Evolutionary conservation across 2,888 invertebrate species (phyloP), one percentile per base, ranked within the genome.

Genomic region (Nasonia oneida): DNA sequence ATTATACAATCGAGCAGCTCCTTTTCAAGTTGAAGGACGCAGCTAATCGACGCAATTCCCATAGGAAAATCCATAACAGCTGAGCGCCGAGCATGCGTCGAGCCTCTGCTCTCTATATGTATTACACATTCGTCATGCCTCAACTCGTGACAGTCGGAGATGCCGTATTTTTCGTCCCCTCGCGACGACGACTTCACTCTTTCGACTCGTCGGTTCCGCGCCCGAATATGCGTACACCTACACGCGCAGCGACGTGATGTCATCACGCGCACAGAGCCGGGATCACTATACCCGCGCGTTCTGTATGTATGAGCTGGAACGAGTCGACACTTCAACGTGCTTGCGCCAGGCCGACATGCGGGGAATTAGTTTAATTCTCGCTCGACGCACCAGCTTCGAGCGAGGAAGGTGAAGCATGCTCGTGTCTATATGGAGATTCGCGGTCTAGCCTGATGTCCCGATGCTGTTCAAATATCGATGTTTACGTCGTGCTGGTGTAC

Each of bases 61-160:
- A 64, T 64, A 37, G 81, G 37, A 81, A 81, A 81, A 75, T 81
- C 81, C 75, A 81, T 81, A 81, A 81, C 81, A 81, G 74, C 75
- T 81, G 74, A 64, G 29, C 18, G 78, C 23, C 5, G 61, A 12
- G 61, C 77, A 79, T 79, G 79, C 70, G 79, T 79, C 70, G 71
- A 23, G 67, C 67, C 64, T 6, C 6, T 14, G 5, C 18, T 53
- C 5, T 10, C 37, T 15, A 15, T 37, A 42, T 42, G 42, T 42
- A 37, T 4, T 37, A 37, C 37, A 37, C 37, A 37, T 37, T 37
- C 37, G 6, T 42, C 6, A 42, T 42, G 6, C 42, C 42, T 42
- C 42, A 42, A 42, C 29, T 14, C 6, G 57, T 29, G 70, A 70
- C 37, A 70, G 70, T 15, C 33, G 15, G 3, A 18, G 14, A 14